phyloP scores from a whole-genome alignment of 2,888 invertebrate species.

The Lysandra coridon region DNA sequence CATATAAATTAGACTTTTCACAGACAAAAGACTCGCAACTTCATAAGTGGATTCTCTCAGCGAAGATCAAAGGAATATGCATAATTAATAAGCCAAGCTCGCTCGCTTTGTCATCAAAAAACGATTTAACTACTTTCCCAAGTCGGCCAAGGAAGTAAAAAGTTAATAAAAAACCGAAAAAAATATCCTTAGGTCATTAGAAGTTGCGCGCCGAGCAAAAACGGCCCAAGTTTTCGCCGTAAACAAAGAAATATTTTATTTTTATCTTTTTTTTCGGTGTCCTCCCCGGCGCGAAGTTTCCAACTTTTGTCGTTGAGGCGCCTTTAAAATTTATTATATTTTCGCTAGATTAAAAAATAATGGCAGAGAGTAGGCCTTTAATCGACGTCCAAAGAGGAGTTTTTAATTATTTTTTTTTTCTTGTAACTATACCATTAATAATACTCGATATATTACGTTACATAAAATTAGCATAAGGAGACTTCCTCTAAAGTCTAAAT shows the following conservation, averaged over 20 bases:
- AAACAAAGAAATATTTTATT: constrained; percentile 30
- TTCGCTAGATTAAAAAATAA: constrained; percentile 19
- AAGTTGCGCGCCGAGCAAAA: not conserved
- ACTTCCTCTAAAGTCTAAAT: too few relatives aligned
- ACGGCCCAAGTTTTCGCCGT: constrained; percentile 20
- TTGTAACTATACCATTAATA: not conserved
- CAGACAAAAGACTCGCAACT: not conserved
- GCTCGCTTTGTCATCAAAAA: constrained; percentile 9
- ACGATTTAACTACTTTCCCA: not conserved
- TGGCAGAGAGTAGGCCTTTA: not conserved
- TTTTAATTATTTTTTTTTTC: not conserved
- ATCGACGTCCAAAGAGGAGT: not conserved
- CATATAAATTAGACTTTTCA: constrained; percentile 8
- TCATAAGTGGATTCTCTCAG: not conserved
- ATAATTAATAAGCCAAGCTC: constrained; percentile 7
- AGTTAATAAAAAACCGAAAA: constrained; percentile 20
- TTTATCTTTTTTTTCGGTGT: constrained; percentile 15
- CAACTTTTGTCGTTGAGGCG: constrained; percentile 6
- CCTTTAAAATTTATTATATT: constrained; percentile 25
- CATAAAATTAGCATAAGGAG: too few relatives aligned
- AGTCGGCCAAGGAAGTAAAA: constrained; percentile 9
- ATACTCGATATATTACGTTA: too few relatives aligned
- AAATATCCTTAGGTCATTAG: constrained; percentile 17
- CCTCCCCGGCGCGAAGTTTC: constrained; percentile 1
- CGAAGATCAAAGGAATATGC: constrained; percentile 13